Base-by-base conservation (phyloP, 2,797 vertebrate species). In the Coranthus polyacanthus region DNA sequence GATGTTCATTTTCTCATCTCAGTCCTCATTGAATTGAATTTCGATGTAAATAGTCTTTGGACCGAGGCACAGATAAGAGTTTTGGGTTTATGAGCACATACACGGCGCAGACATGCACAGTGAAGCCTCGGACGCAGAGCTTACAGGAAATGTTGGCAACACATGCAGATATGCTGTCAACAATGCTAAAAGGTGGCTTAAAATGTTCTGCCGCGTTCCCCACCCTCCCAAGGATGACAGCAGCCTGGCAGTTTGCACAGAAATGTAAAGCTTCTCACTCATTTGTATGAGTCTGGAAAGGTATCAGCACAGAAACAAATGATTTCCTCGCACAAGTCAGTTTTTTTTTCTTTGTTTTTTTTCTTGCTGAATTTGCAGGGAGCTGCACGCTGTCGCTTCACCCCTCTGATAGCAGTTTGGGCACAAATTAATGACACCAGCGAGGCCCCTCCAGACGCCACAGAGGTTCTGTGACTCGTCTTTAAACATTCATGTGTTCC, bases 401-500 rank as follows among this genome's bases (percentile, higher is more conserved):
- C 55, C 68, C 66, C 46, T 78, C 67, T 59, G 75, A 82, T 72
- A 71, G 68, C 84, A 81, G 80, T 82, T 87, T 71, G 74, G 82
- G 78, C 80, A 60, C 73, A 89, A 86, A 91, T 86, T 78, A 88
- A 90, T 88, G 86, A 86, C 85, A 84, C 77, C 75, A 67, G 62
- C 6, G 63, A 81, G 75, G 73, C 83, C 65, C 54, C 63, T 79
- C 70, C 63, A 85, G 81, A 87, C 51, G 38, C 68, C 81, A 61
- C 65, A 66, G 85, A 86, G 77, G 84, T 89, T 90, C 86, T 81
- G 83, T 79, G 88, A 84, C 90, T 91, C 83, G 82, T 84, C 85
- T 93, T 94, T 91, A 94, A 93, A 94, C 90, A 94, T 94, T 93
- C 86, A 93, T 93, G 88, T 59, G 80, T 83, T 89, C 88, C 88